Base-by-base conservation (phyloP, 2,797 vertebrate species). In the Anniella stebbinsi region DNA sequence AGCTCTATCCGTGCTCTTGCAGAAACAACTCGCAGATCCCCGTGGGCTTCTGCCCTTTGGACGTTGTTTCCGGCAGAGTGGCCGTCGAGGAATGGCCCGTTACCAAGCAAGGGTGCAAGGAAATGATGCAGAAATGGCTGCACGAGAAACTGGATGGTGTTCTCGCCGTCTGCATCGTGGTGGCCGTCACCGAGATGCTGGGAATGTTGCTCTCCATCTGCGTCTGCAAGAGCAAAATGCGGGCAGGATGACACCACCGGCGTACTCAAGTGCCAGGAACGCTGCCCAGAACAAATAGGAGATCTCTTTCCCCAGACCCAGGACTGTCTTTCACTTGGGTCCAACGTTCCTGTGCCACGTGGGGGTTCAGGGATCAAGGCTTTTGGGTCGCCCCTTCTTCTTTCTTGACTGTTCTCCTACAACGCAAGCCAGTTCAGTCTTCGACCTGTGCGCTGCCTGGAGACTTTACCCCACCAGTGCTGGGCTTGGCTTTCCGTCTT, bases 171-270 rank as follows among this genome's bases (percentile, higher is more conserved):
- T 98, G 98, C 83, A 95, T 97, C 0, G 98, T 96, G 36, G 97
- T 99, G 78, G 98, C 98, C 17, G 91, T 98, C 88, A 95, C 98
- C 0, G 98, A 99, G 98, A 98, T 99, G 90, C 96, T 99, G 95
- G 99, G 98, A 28, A 98, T 99, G 97, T 95, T 98, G 75, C 95
- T 99, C 88, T 98, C 99, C 91, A 97, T 99, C 93, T 98, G 98
- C 18, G 91, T 99, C 90, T 99, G 98, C 96, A 98, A 97, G 93
- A 98, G 96, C 82, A 90, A 98, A 82, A n/a, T 4, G 1, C 45
- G 10, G 38, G 30, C 97, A 97, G 57, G 97, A 95, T 0, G 98
- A 98, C 94, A 98, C 98, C 94, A 98, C 98, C 90, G 99, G 99
- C 6, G 1, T 96, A 98, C 97, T 97, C 98, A 99, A 97, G 98